A percentile compares a stretch with the other conserved stretches of the same genome.
Evolutionary conservation across 2,888 invertebrate species (phyloP).

Genomic region (Lasioglossum marginatum): DNA sequence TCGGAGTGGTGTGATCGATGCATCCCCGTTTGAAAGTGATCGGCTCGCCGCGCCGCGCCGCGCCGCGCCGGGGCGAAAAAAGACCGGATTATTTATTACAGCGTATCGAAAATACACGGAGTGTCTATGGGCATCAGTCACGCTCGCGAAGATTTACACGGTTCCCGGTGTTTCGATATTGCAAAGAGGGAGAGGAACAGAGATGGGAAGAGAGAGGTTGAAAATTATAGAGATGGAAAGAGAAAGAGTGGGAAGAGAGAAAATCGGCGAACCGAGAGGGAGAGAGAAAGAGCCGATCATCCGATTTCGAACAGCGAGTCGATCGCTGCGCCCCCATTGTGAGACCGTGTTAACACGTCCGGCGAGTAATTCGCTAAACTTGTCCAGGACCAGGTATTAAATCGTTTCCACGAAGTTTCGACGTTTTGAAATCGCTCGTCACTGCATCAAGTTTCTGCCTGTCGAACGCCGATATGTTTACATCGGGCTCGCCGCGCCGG

Average conservation of each 20-base stretch:
- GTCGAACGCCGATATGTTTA: slow-evolving; percentile 38
- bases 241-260: neutral
- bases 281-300: slow-evolving; percentile 8
- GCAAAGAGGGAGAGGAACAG: neutral
- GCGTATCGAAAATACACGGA: slow-evolving; percentile 38
- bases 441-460: slow-evolving; percentile 31
- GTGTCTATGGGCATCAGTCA: slow-evolving; percentile 40
- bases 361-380: slow-evolving; percentile 54
- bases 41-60: neutral
- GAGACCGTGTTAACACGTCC: slow-evolving; percentile 49
- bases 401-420: slow-evolving; percentile 59
- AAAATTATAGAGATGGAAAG: neutral
- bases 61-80: neutral
- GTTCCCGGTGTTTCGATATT: slow-evolving; percentile 16
- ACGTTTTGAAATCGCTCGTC: slow-evolving; percentile 64
- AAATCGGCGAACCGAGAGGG: neutral
- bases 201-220: neutral
- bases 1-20: slow-evolving; percentile 39
- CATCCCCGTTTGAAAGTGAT: slow-evolving; percentile 1
- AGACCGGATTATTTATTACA: slow-evolving; percentile 48
- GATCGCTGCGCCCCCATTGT: slow-evolving; percentile 15
- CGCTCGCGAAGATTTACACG: slow-evolving; percentile 45
- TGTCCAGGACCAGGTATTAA: slow-evolving; percentile 54
- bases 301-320: slow-evolving; percentile 10
- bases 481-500: neutral